Conservation (phyloP, 2,888 invertebrate species). For the Odontocolon sp. region DNA sequence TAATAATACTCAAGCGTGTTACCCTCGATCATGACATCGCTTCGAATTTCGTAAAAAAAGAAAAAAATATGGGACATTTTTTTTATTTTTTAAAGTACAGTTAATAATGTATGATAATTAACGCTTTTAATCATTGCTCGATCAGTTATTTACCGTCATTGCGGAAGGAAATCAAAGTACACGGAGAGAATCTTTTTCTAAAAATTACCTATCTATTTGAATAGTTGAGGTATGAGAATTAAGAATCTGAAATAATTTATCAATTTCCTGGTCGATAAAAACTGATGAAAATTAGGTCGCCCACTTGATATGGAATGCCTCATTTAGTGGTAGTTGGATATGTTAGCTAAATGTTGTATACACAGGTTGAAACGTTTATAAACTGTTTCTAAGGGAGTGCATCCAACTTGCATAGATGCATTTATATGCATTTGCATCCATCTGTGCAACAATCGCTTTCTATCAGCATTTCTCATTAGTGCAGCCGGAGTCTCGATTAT, state of each 20-base stretch:
- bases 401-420: conserved; percentile 1
- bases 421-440: conserved; percentile 7
- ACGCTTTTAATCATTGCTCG: too few relatives aligned
- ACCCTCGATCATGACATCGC: too few relatives aligned
- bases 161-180: too few relatives aligned
- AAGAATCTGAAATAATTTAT: neutral
- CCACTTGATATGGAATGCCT: neutral
- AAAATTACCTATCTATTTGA: too few relatives aligned
- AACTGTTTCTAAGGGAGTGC: conserved; percentile 10
- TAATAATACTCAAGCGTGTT: neutral
- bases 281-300: neutral
- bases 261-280: neutral
- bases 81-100: neutral
- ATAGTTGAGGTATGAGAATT: too few relatives aligned
- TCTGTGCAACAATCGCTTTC: conserved; percentile 1
- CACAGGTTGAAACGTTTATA: conserved; percentile 18
- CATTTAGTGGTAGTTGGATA: neutral
- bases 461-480: conserved; percentile 33
- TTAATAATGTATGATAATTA: too few relatives aligned
- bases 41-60: neutral
- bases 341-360: neutral
- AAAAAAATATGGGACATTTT: neutral
- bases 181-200: too few relatives aligned
- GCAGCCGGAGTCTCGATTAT: neutral
- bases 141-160: too few relatives aligned